phyloP scores from a whole-genome alignment of 2,113 vertebrate species.

The Xenopus tropicalis region DNA sequence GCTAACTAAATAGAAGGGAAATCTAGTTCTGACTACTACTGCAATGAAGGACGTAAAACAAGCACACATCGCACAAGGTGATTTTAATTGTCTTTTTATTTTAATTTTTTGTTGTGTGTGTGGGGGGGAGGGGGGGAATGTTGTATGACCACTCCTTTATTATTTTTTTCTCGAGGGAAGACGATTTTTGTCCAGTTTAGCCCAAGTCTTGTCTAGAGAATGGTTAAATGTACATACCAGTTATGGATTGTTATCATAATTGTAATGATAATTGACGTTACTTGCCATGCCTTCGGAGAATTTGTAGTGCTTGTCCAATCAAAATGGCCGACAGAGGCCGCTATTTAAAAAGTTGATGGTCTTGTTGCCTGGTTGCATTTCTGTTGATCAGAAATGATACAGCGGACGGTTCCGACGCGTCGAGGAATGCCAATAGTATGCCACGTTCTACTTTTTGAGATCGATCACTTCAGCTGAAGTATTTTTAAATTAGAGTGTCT shows the following conservation, averaged over 20 bases:
- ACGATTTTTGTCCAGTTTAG: background rate
- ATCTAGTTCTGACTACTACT: slow-evolving; percentile 63
- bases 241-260: slow-evolving; percentile 54
- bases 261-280: slow-evolving; percentile 50
- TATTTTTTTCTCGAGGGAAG: too few relatives aligned
- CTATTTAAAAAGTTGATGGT: too few relatives aligned
- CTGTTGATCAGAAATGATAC: too few relatives aligned
- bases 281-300: slow-evolving; percentile 48
- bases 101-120: slow-evolving; percentile 50
- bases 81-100: slow-evolving; percentile 48
- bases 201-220: background rate
- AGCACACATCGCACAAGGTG: slow-evolving; percentile 59
- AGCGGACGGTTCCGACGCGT: background rate
- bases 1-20: slow-evolving; percentile 51
- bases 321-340: too few relatives aligned
- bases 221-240: slow-evolving; percentile 47
- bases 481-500: slow-evolving; percentile 50
- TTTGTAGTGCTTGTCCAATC: slow-evolving; percentile 20
- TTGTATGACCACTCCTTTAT: too few relatives aligned
- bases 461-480: slow-evolving; percentile 48
- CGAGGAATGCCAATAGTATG: too few relatives aligned
- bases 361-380: too few relatives aligned
- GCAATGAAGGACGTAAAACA: slow-evolving; percentile 74
- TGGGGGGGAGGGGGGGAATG: slow-evolving; percentile 4
- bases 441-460: too few relatives aligned